These are phyloP conservation scores for Penaeus chinensis DNA, from an alignment of 1,140 invertebrate species.

Conservation along the genomic window DNA sequence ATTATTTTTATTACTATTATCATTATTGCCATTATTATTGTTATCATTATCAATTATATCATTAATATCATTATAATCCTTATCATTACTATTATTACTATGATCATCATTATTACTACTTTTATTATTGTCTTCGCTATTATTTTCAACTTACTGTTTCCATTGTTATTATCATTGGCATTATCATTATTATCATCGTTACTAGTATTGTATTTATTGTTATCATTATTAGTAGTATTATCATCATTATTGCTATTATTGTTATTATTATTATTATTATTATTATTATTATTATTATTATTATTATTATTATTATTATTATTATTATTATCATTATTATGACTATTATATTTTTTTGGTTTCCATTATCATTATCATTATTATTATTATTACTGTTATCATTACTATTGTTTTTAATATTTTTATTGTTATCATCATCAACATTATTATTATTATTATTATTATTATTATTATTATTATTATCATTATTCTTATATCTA, in stretches of 20 bases:
- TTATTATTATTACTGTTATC: not conserved
- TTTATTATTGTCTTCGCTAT: not conserved
- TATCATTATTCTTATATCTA: not conserved
- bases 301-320: no score
- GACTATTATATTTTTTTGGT: not conserved
- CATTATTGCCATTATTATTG: not conserved
- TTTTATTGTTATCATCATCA: not conserved
- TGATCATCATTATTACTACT: not conserved
- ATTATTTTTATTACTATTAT: not conserved
- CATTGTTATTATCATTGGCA: no score
- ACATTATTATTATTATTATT: not conserved
- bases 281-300: no score
- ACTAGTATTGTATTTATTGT: no score
- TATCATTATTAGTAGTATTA: not conserved
- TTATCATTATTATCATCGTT: no score
- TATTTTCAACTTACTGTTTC: not conserved
- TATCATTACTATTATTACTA: not conserved
- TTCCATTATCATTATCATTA: not conserved
- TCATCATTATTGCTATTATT: not conserved
- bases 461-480: slow-evolving; percentile 17
- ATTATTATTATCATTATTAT: no score
- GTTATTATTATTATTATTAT: no score
- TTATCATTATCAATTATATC: not conserved
- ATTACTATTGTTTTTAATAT: not conserved
- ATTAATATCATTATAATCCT: not conserved